Percentiles rank a stretch among this genome's conserved stretches.
phyloP scores from a whole-genome alignment of 2,888 invertebrate genomes.

The Neoaliturus tenellus region DNA sequence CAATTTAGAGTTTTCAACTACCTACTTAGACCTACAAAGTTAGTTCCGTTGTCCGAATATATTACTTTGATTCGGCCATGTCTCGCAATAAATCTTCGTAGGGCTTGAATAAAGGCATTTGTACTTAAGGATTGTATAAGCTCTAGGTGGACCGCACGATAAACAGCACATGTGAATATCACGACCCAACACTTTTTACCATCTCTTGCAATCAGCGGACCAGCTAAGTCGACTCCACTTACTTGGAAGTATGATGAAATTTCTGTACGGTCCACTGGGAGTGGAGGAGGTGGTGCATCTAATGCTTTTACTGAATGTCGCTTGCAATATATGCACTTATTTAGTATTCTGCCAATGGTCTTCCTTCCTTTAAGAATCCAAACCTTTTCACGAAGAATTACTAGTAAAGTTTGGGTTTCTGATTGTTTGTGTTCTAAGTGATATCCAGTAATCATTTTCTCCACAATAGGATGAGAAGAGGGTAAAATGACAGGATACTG shows the following conservation, averaged over 20 bases:
- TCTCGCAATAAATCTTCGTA: conserved; percentile 69
- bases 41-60: conserved; percentile 71
- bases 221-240: conserved; percentile 70
- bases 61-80: conserved; percentile 69
- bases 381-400: conserved; percentile 21
- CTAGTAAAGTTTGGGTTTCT: conserved; percentile 5
- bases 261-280: conserved; percentile 68
- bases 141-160: conserved; percentile 70
- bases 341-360: neutral
- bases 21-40: conserved; percentile 70
- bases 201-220: conserved; percentile 67
- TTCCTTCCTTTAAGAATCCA: conserved; percentile 50
- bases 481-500: neutral
- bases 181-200: conserved; percentile 68
- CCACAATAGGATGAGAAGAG: neutral
- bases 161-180: conserved; percentile 71
- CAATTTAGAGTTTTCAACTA: conserved; percentile 75
- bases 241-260: conserved; percentile 67
- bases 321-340: conserved; percentile 48
- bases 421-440: neutral
- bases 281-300: conserved; percentile 52
- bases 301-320: conserved; percentile 62
- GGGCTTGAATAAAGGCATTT: conserved; percentile 67
- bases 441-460: no score
- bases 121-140: conserved; percentile 67